Conservation (phyloP, 1,140 invertebrate genomes). For the Spodoptera frugiperda region DNA sequence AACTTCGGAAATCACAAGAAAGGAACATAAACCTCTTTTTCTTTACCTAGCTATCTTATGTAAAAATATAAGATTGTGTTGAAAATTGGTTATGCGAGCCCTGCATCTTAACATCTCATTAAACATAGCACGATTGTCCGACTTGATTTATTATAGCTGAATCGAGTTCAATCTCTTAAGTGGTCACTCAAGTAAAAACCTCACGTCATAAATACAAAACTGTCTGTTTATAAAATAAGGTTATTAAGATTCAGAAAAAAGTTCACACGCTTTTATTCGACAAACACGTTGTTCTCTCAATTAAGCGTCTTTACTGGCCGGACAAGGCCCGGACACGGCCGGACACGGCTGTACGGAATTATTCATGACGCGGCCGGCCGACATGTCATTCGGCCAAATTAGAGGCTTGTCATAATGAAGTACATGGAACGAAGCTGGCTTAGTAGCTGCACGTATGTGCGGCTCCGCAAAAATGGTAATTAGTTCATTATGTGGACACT, state of each 20-base stretch:
- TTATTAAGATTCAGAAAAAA: conserved; percentile 68
- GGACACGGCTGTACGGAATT: conserved; percentile 63
- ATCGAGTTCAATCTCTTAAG: conserved; percentile 11
- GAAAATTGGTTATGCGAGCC: no score
- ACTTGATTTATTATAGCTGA: neutral
- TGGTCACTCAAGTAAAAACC: conserved; percentile 4
- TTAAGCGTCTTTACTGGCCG: conserved; percentile 74
- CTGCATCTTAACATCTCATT: neutral
- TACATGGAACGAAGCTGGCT: conserved; percentile 6
- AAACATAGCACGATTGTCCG: neutral
- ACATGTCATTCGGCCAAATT: conserved; percentile 73
- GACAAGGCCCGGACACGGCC: conserved; percentile 71
- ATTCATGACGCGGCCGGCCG: conserved; percentile 71
- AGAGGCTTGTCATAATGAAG: conserved; percentile 64
- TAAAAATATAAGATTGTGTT: no score
- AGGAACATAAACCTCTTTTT: no score
- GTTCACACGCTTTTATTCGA: conserved; percentile 72
- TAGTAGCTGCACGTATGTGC: conserved; percentile 40
- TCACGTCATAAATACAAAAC: conserved; percentile 55
- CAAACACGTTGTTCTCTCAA: conserved; percentile 78
- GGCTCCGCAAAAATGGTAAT: conserved; percentile 42
- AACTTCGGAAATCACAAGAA: neutral
- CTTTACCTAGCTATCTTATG: no score
- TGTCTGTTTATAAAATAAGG: conserved; percentile 53
- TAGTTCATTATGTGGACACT: conserved; percentile 28